Conservation (phyloP, 2,888 invertebrate species). For the Drosophila kokeensis region DNA sequence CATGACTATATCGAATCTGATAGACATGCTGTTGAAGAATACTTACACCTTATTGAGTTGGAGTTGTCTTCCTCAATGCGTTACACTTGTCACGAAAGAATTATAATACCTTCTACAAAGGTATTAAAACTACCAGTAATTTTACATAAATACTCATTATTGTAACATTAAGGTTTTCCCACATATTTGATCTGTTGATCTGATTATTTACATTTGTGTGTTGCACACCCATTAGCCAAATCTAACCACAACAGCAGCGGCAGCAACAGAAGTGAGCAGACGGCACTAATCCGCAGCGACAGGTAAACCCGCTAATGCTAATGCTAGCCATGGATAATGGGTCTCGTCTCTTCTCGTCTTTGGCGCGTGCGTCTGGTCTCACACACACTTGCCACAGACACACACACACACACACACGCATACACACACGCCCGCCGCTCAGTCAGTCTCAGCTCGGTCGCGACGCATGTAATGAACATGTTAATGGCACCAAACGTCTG, state of each 20-base stretch:
- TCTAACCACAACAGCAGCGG: constrained; percentile 60
- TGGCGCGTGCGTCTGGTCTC: constrained; percentile 42
- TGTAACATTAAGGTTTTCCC: neutral
- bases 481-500: constrained; percentile 59
- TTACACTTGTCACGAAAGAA: too few species aligned
- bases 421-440: constrained; percentile 47
- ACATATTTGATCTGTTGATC: neutral
- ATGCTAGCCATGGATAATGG: constrained; percentile 54
- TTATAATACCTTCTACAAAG: neutral
- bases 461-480: constrained; percentile 69
- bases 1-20: neutral
- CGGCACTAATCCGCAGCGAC: constrained; percentile 67
- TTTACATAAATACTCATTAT: neutral
- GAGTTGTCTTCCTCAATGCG: neutral
- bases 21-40: neutral
- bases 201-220: constrained; percentile 1
- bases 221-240: constrained; percentile 44
- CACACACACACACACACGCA: constrained; percentile 43
- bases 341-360: neutral
- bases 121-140: neutral
- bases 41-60: neutral
- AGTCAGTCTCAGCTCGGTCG: constrained; percentile 39
- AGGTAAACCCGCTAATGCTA: constrained; percentile 71
- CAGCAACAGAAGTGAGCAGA: constrained; percentile 7
- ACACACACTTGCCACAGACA: constrained; percentile 21